Base-by-base conservation (phyloP, 1,140 invertebrate genomes). In the Pectinophora gossypiella region DNA sequence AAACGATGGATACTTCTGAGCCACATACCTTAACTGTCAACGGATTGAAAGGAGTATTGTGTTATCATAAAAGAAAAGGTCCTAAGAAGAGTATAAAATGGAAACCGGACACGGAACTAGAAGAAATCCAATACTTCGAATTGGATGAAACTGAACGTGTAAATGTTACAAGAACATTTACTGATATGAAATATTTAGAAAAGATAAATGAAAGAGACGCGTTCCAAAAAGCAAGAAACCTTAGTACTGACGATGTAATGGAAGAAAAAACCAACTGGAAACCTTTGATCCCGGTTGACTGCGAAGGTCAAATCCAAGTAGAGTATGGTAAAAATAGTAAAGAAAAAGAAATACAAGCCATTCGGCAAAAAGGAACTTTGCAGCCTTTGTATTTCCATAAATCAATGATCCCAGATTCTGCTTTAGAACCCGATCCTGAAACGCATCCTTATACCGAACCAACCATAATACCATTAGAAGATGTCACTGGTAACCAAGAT, bases 131-230 rank as follows among this genome's bases (percentile, higher is more conserved):
- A 63, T 97, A 94, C 72, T 99, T 99, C 81, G 96, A 98, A 79
- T 79, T 98, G 36, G 97, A 98, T 85, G 96, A 98, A 87, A 97
- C 93, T 2, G 97, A 98, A 88, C 91, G 97, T 72, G 95, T 97
- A 0, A 98, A 98, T 88, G 97, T 98, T 0, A 97, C 95, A 0
- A 95, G 95, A 79, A 94, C 95, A 20, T 98, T 98, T 83, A 93
- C 91, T n/a, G 96, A 97, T 61, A 94, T 97, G 93, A 97, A 96
- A 76, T 92, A 94, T 75, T 92, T 96, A 89, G 97, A 98, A 72
- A 93, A 95, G 52, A 90, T 92, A 57, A 89, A 93, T 61, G 97
- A 98, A 84, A 91, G 95, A 48, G 93, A 97, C 85, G 94, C 95
- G 19, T 92, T 94, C 63, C 91, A 94, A 81, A 87, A 89, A 32